A percentile compares a stretch with the other conserved stretches of the same genome.
These are phyloP conservation scores for Lamellibrachia satsuma DNA, from an alignment of 2,888 invertebrate species.

Conservation along the genomic window DNA sequence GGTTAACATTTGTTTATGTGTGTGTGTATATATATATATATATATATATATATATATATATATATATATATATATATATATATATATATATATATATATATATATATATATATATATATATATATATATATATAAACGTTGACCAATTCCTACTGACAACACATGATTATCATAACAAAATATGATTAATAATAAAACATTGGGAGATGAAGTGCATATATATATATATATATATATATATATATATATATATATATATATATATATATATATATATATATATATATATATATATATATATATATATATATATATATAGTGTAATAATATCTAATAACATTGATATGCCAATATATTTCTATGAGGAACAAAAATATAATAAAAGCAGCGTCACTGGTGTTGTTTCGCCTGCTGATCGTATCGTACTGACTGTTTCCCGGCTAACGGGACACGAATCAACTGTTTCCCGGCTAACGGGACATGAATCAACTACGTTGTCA, in stretches of 20 bases:
- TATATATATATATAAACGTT: neutral
- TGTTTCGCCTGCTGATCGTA: no score
- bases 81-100: neutral
- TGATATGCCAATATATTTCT: no score
- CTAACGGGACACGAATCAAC: neutral
- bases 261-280: neutral
- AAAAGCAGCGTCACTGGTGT: neutral
- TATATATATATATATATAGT: neutral
- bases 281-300: no score
- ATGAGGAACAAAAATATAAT: no score
- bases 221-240: neutral
- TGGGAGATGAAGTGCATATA: neutral
- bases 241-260: slow-evolving; percentile 1
- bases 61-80: neutral
- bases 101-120: slow-evolving; percentile 1
- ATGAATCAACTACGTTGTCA: neutral
- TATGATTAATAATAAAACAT: no score
- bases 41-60: neutral
- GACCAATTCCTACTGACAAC: no score
- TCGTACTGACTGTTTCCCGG: no score
- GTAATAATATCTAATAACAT: no score
- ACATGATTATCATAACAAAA: no score
- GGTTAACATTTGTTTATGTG: neutral
- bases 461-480: neutral
- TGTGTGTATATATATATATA: neutral